Conservation (phyloP, 2,888 invertebrate species). For the Formica aserva region DNA sequence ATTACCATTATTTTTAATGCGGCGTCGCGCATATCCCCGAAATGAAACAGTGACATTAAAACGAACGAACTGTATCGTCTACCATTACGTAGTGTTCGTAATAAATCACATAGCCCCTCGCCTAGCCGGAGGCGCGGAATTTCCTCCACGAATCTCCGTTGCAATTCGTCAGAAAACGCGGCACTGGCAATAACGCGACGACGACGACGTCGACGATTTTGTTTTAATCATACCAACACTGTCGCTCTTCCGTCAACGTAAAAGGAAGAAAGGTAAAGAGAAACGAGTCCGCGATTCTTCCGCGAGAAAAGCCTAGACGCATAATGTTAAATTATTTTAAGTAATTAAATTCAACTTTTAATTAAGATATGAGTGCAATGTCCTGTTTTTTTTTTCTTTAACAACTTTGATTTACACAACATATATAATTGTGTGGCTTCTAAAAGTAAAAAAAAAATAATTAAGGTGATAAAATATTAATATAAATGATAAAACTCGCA, state of each 20-base stretch:
- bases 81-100: slow-evolving; percentile 36
- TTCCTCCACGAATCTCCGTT: slow-evolving; percentile 45
- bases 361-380: slow-evolving; percentile 14
- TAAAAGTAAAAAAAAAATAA: background rate
- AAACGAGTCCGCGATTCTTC: slow-evolving; percentile 27
- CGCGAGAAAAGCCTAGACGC: background rate
- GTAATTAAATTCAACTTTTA: slow-evolving; percentile 29
- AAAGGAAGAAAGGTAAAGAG: slow-evolving; percentile 39
- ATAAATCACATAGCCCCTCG: slow-evolving; percentile 43
- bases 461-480: slow-evolving; percentile 12
- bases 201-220: slow-evolving; percentile 59
- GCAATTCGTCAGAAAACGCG: slow-evolving; percentile 59
- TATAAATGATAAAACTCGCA: background rate
- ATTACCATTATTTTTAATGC: slow-evolving; percentile 20
- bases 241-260: slow-evolving; percentile 11
- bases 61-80: slow-evolving; percentile 43
- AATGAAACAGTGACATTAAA: slow-evolving; percentile 38
- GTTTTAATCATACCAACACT: slow-evolving; percentile 70
- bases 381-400: background rate
- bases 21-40: background rate
- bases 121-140: slow-evolving; percentile 51
- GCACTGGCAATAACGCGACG: slow-evolving; percentile 43
- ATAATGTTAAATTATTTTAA: slow-evolving; percentile 28
- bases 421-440: background rate
- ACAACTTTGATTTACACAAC: background rate